Evolutionary conservation across 2,797 vertebrate species (phyloP).

Genomic region (Gallinago nigripennis): DNA sequence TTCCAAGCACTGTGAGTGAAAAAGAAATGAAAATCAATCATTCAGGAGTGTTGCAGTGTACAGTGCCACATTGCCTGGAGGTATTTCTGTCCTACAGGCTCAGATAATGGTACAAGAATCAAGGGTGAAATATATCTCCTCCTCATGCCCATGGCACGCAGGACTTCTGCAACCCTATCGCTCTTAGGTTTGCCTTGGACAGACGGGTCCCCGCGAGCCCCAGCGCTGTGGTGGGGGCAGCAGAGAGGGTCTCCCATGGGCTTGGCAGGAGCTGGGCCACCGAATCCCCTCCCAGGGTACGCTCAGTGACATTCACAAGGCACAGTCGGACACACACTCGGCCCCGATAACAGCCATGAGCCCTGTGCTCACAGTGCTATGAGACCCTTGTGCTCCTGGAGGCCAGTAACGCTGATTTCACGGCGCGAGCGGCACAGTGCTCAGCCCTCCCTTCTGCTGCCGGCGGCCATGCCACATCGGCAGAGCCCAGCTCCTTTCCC

Average conservation of each 20-base stretch:
- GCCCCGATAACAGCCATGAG: rapidly evolving
- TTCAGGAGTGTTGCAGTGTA: neutral
- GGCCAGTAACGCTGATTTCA: rapidly evolving
- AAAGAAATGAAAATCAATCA: neutral
- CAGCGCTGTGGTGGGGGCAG: rapidly evolving
- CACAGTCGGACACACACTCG: rapidly evolving
- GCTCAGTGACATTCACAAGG: neutral
- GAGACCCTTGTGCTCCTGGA: neutral
- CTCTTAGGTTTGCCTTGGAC: neutral
- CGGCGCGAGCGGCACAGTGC: rapidly evolving
- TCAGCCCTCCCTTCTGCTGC: neutral
- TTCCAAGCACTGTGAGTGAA: neutral
- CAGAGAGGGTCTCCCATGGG: rapidly evolving
- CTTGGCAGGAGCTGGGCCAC: neutral
- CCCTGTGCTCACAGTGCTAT: rapidly evolving
- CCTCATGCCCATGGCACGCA: neutral
- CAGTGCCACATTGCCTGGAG: neutral
- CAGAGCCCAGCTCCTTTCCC: neutral
- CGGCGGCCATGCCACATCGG: neutral
- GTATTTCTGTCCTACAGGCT: neutral
- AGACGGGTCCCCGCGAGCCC: rapidly evolving
- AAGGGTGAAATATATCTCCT: constrained; percentile 17
- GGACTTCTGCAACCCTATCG: neutral
- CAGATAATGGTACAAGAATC: neutral
- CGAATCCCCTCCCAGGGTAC: rapidly evolving